A percentile compares a stretch with the other conserved stretches of the same genome.
phyloP scores from a whole-genome alignment of 1,140 invertebrate species.

The Sitobion miscanthi region DNA sequence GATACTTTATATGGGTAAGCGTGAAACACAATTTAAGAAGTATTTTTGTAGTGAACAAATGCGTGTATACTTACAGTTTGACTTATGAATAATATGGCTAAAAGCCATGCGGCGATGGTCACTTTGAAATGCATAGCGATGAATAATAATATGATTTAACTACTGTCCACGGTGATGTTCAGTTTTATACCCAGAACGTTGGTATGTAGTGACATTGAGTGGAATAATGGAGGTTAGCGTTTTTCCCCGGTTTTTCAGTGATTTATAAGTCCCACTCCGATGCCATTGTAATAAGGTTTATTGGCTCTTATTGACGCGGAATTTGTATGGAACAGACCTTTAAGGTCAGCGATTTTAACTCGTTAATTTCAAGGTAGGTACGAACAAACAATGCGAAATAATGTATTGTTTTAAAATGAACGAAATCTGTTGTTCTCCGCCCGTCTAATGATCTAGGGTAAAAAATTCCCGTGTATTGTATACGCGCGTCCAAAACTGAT shows the following conservation, averaged over 20 bases:
- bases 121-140: background rate
- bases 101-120: background rate
- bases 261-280: background rate
- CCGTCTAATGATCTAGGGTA: background rate
- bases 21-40: background rate
- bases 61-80: background rate
- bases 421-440: background rate
- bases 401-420: constrained; percentile 13
- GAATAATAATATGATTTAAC: background rate
- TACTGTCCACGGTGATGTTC: background rate
- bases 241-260: background rate
- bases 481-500: background rate
- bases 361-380: background rate
- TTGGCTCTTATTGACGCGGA: background rate
- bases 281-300: constrained; percentile 5
- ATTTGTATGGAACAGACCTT: background rate
- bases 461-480: background rate
- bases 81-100: background rate
- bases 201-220: background rate
- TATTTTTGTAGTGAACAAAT: no score
- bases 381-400: background rate
- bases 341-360: constrained; percentile 2
- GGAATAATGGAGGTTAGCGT: background rate
- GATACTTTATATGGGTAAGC: background rate
- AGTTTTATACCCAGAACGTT: background rate